Percentiles rank a stretch among this genome's conserved stretches.
Evolutionary conservation across 2,888 invertebrate species (phyloP).

Genomic region (Hypomecis atomaria): DNA sequence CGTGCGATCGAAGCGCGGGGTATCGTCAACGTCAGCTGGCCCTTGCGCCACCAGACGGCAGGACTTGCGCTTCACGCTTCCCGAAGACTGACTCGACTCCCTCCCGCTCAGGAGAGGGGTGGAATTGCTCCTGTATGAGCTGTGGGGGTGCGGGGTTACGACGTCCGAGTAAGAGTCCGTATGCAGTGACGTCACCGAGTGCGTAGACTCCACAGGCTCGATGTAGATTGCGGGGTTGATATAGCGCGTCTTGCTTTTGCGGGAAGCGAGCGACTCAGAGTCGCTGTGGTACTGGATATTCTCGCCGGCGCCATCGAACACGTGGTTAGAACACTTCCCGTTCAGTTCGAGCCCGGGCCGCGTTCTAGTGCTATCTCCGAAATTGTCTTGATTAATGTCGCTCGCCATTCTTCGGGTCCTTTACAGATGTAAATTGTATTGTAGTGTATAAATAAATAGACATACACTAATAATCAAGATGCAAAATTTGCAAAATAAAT

Average conservation of each 20-base stretch:
- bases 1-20: constrained; percentile 66
- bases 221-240: constrained; percentile 86
- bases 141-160: constrained; percentile 77
- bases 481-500: constrained; percentile 52
- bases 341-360: constrained; percentile 52
- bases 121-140: constrained; percentile 73
- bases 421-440: constrained; percentile 23
- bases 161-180: constrained; percentile 66
- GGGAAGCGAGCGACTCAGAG: constrained; percentile 70
- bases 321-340: constrained; percentile 62
- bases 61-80: constrained; percentile 72
- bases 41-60: constrained; percentile 57
- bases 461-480: constrained; percentile 38
- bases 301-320: constrained; percentile 78
- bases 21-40: constrained; percentile 48
- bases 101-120: constrained; percentile 74
- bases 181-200: constrained; percentile 72
- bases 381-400: constrained; percentile 66
- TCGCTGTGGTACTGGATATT: constrained; percentile 75
- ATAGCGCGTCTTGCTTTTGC: constrained; percentile 78
- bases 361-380: constrained; percentile 72
- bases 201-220: constrained; percentile 76
- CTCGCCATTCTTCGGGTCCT: constrained; percentile 60
- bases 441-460: constrained; percentile 34
- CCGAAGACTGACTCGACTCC: constrained; percentile 64